Evolutionary conservation across 2,797 vertebrate species (phyloP).

Genomic region (Poecilia wingei): DNA sequence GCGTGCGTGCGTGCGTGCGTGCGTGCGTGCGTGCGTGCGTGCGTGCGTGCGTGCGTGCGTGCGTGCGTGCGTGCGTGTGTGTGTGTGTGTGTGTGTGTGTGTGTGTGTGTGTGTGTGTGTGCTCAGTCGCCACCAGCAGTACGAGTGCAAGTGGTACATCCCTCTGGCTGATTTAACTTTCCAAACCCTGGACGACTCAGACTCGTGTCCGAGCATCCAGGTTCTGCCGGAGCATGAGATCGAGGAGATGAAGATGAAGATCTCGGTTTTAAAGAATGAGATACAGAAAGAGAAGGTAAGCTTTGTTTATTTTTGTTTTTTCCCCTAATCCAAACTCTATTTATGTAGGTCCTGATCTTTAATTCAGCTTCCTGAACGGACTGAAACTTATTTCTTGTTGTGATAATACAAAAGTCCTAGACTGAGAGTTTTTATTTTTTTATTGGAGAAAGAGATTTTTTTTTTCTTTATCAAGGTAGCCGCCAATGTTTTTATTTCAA

Average conservation of each 20-base stretch:
- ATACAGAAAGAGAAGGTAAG: slow-evolving; percentile 96
- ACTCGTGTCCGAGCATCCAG: slow-evolving; percentile 90
- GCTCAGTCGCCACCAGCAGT: slow-evolving; percentile 93
- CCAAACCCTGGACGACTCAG: slow-evolving; percentile 91
- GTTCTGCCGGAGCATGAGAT: slow-evolving; percentile 94
- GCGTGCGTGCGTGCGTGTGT: not conserved
- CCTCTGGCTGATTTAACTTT: slow-evolving; percentile 94
- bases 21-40: not conserved
- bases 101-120: not conserved
- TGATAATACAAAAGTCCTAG: not conserved
- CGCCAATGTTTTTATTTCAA: not conserved
- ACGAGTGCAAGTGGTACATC: slow-evolving; percentile 99
- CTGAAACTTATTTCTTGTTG: slow-evolving; percentile 5
- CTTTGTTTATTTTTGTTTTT: not conserved
- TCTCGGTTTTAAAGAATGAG: slow-evolving; percentile 93
- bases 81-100: not conserved
- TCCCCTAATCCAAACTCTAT: not conserved
- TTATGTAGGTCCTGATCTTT: not conserved
- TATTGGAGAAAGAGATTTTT: not conserved
- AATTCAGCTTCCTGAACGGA: slow-evolving; percentile 1
- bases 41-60: not conserved
- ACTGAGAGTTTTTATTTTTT: not conserved
- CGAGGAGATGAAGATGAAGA: slow-evolving; percentile 98
- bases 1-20: too few relatives aligned
- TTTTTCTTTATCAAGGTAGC: not conserved